Conservation (phyloP, 2,888 invertebrate genomes). For the Pyralis farinalis region DNA sequence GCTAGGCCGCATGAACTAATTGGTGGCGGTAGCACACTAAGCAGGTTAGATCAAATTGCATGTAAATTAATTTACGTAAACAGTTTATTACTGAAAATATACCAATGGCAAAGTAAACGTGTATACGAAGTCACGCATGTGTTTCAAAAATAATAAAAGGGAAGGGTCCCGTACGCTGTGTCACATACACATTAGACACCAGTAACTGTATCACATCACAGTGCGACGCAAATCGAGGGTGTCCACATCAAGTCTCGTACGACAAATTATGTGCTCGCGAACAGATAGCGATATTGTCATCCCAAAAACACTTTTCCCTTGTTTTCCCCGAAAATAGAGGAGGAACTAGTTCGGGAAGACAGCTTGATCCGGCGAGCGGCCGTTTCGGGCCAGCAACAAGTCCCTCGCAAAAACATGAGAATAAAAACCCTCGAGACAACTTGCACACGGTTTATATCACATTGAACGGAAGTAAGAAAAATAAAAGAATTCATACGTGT, state of each 20-base stretch:
- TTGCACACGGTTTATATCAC: conserved; percentile 41
- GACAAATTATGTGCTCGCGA: conserved; percentile 65
- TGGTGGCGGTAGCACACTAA: too few species aligned
- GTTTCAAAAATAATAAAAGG: conserved; percentile 18
- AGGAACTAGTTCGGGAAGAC: conserved; percentile 67
- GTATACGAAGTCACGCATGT: conserved; percentile 13
- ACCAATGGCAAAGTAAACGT: too few species aligned
- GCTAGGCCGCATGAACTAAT: too few species aligned
- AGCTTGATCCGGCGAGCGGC: conserved; percentile 66
- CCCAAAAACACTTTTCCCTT: conserved; percentile 66
- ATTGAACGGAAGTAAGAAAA: conserved; percentile 25
- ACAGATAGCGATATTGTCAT: conserved; percentile 65
- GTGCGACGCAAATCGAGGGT: conserved; percentile 36
- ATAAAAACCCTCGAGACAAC: conserved; percentile 41
- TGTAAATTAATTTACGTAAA: too few species aligned
- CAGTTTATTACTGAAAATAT: too few species aligned
- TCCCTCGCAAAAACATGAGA: conserved; percentile 41
- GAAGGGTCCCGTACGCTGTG: conserved; percentile 10
- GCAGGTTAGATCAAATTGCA: too few species aligned
- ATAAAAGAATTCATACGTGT: conserved; percentile 52
- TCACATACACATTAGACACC: conserved; percentile 24
- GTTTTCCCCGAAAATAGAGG: conserved; percentile 61
- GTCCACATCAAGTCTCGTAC: conserved; percentile 51
- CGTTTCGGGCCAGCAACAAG: conserved; percentile 70
- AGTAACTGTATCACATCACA: conserved; percentile 33